Percentiles rank a stretch among this genome's conserved stretches.
Conservation (phyloP, 2,888 invertebrate genomes). For the Cremastobaeus sp. region DNA sequence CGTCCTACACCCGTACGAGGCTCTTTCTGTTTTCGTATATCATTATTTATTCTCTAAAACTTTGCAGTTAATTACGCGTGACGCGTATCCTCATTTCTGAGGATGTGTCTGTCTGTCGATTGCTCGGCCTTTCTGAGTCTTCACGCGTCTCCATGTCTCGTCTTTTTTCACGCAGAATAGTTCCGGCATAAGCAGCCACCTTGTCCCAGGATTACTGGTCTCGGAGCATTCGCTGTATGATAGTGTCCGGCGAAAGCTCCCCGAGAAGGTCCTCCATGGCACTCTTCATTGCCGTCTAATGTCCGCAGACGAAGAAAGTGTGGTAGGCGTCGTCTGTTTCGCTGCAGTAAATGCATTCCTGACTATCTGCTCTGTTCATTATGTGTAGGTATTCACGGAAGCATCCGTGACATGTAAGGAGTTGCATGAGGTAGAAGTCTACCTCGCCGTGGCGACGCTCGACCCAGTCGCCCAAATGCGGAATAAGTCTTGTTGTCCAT, state of each 20-base stretch:
- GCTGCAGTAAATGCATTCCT: conserved; percentile 42
- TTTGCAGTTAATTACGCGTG: no score
- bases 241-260: conserved; percentile 32
- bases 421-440: conserved; percentile 60
- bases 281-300: background rate
- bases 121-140: no score
- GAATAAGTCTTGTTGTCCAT: conserved; percentile 22
- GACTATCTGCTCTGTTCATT: conserved; percentile 36
- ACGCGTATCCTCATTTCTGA: no score
- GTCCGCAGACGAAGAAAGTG: conserved; percentile 41
- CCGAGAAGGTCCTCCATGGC: conserved; percentile 4
- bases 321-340: conserved; percentile 48
- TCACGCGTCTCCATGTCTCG: no score
- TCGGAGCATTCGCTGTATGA: conserved; percentile 40
- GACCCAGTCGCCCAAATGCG: conserved; percentile 10
- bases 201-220: conserved; percentile 31
- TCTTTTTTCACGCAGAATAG: conserved; percentile 32
- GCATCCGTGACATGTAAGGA: conserved; percentile 49
- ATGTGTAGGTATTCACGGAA: conserved; percentile 57
- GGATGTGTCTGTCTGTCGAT: no score
- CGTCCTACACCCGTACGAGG: no score
- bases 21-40: no score
- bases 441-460: conserved; percentile 27
- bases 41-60: no score
- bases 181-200: conserved; percentile 19